Conservation (phyloP, 2,888 invertebrate species). For the Frankliniella intonsa region DNA sequence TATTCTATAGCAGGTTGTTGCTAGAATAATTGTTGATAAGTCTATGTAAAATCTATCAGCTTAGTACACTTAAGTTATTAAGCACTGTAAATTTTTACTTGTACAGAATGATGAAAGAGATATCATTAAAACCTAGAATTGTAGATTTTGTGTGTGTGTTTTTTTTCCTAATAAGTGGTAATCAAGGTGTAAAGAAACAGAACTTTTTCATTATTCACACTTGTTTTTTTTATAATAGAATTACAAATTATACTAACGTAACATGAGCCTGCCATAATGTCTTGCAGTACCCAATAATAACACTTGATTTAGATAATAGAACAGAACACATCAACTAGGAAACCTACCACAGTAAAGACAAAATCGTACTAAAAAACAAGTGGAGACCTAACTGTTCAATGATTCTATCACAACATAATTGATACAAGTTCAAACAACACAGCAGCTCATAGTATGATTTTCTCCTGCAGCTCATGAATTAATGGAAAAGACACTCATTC, state of each 20-base stretch:
- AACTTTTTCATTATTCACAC: background rate
- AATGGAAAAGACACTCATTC: background rate
- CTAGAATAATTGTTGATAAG: background rate
- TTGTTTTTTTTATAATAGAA: constrained; percentile 22
- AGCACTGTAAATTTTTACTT: constrained; percentile 17
- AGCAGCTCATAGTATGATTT: background rate
- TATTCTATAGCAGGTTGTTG: background rate
- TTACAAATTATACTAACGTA: constrained; percentile 14
- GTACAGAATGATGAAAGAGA: background rate
- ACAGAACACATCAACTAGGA: background rate
- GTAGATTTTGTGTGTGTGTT: background rate
- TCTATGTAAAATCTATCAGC: background rate
- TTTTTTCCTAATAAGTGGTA: background rate
- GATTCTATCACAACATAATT: constrained; percentile 23
- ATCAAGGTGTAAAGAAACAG: background rate
- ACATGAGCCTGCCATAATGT: background rate
- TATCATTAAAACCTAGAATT: background rate
- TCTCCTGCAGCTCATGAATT: background rate
- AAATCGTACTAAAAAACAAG: background rate
- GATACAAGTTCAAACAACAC: constrained; percentile 23
- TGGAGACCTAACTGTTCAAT: background rate
- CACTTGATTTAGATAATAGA: background rate
- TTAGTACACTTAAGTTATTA: constrained; percentile 1
- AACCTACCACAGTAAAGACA: background rate
- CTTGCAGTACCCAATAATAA: constrained; percentile 1